Conservation (phyloP, 2,113 vertebrate genomes). For the Odocoileus hemionus region DNA sequence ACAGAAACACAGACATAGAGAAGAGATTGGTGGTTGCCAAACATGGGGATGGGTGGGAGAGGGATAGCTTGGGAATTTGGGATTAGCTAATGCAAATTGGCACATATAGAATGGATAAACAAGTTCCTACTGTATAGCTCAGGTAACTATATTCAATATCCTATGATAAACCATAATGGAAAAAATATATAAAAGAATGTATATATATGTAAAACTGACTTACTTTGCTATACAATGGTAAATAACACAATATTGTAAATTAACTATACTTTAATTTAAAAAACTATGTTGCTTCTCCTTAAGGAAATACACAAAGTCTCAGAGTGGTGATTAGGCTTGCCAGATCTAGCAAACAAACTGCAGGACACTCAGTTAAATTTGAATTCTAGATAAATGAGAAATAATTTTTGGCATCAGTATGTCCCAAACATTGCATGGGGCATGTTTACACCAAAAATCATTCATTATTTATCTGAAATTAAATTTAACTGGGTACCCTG, state of each 20-base stretch:
- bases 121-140: background rate
- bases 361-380: background rate
- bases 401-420: background rate
- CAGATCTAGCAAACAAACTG: background rate
- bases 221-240: background rate
- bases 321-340: background rate
- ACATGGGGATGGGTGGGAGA: background rate
- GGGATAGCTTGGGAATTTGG: background rate
- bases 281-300: background rate
- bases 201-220: background rate
- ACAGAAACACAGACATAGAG: background rate
- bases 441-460: background rate
- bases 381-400: background rate
- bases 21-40: background rate
- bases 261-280: background rate
- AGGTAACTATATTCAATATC: background rate
- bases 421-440: background rate
- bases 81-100: background rate
- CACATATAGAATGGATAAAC: background rate
- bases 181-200: background rate
- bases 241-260: background rate
- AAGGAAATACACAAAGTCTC: background rate
- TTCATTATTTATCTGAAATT: background rate
- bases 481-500: background rate
- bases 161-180: background rate